A percentile compares a stretch with the other conserved stretches of the same genome.
These are phyloP conservation scores for Stichopus chloronotus DNA, from an alignment of 35 echinoderm and acorn worm species.

Conservation along the genomic window DNA sequence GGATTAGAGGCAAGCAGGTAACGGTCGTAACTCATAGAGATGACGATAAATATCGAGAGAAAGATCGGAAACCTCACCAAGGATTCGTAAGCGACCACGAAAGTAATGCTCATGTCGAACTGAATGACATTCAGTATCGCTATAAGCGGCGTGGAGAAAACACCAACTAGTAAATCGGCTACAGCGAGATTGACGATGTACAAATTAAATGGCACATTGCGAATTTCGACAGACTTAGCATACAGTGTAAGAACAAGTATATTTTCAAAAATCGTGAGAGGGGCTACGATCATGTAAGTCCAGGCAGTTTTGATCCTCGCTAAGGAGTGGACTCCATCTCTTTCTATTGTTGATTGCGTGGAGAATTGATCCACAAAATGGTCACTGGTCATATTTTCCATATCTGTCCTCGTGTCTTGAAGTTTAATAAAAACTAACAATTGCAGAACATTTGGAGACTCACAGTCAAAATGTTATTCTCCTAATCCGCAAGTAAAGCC, in stretches of 20 bases:
- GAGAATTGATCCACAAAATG: too few species aligned
- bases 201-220: neutral
- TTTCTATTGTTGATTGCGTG: too few species aligned
- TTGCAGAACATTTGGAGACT: too few species aligned
- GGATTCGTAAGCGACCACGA: neutral
- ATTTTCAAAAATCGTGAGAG: neutral
- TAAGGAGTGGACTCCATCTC: too few species aligned
- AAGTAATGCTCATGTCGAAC: neutral
- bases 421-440: too few species aligned
- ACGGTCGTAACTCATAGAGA: neutral
- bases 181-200: neutral
- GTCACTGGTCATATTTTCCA: too few species aligned
- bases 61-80: neutral
- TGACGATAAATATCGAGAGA: neutral
- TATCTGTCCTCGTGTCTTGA: too few species aligned
- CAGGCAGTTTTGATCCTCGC: neutral
- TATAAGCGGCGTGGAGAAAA: neutral
- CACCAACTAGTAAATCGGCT: neutral
- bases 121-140: neutral
- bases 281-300: neutral
- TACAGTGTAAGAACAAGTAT: neutral
- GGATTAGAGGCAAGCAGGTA: neutral
- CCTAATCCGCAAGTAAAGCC: too few species aligned
- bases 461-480: too few species aligned
- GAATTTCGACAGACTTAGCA: neutral